Evolutionary conservation across 1,140 invertebrate genomes (phyloP), one percentile per base, ranked within the genome.

Genomic region (Tyrophagus putrescentiae): DNA sequence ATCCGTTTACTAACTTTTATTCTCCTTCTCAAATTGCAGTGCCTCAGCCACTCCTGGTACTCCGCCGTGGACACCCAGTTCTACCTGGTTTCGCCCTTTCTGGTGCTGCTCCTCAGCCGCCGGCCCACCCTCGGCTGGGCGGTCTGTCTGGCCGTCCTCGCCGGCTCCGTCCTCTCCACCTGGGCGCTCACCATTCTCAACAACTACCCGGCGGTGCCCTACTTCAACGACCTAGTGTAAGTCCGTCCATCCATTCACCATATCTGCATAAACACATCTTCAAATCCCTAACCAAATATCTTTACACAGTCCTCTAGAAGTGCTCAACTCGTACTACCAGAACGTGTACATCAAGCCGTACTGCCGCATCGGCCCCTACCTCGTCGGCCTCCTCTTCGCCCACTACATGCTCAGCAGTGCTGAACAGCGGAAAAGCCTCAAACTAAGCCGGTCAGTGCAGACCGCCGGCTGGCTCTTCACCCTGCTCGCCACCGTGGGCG

Each of bases 261-360:
- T 61, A 21, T 33, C 42, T 31, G 7, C 27, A 27, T 45, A 33
- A 21, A 50, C 27, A 5, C 44, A 57, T 52, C 59, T 39, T 34
- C n/a, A 28, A n/a, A 28, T 39, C 13, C 13, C 21, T 39, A 39
- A 39, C 21, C 21, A 39, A 39, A 13, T 39, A 11, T 50, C 32
- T 58, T 50, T n/a, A 53, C 53, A 9, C 32, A 68, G 66, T 7
- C 50, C 64, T 23, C 21, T 48, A 45, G 57, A 65, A 23, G 18
- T 66, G 36, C 13, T 69, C 16, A 66, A 69, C 53, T 48, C 62
- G 13, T 93, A 92, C 68, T 86, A 90, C 79, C 82, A 85, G 9
- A 86, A 91, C 65, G 86, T 95, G 65, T 94, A 90, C 64, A 89
- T 92, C 1, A 74, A 73, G 42, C 77, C 78, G 4, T 79, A 78